Evolutionary conservation across 2,113 vertebrate species (phyloP).

Genomic region (Acinonyx jubatus): DNA sequence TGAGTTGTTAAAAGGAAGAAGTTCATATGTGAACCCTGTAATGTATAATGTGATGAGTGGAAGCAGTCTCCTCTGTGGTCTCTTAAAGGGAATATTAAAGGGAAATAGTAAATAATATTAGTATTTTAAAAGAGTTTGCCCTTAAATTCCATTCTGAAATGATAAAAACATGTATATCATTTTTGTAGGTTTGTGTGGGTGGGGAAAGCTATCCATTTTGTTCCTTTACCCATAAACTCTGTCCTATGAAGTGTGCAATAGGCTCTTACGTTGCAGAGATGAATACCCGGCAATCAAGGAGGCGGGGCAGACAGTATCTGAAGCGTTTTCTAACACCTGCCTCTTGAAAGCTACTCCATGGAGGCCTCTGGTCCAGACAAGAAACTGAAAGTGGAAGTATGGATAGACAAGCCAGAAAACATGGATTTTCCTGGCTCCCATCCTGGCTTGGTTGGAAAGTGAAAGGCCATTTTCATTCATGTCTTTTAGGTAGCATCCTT

Average conservation of each 20-base stretch:
- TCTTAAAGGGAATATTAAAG: background rate
- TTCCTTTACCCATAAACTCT: background rate
- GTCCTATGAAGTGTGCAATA: background rate
- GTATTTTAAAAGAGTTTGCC: background rate
- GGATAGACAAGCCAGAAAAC: background rate
- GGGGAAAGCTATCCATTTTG: background rate
- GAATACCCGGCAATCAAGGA: background rate
- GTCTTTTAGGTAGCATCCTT: constrained; percentile 89
- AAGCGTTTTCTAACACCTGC: background rate
- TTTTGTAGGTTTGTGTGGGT: background rate
- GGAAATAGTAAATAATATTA: background rate
- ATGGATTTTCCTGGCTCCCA: background rate
- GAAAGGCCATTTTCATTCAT: constrained; percentile 29
- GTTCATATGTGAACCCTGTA: background rate
- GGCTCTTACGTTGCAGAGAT: background rate
- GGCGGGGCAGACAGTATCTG: background rate
- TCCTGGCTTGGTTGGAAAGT: background rate
- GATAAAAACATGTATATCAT: background rate
- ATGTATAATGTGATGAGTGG: background rate
- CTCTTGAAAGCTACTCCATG: background rate
- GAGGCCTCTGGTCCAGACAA: background rate
- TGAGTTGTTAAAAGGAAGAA: background rate
- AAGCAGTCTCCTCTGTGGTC: background rate
- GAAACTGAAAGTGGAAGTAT: background rate
- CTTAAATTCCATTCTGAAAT: constrained; percentile 14